Evolutionary conservation across 2,888 invertebrate genomes (phyloP).

Genomic region (Venustoraphidia nigricollis): DNA sequence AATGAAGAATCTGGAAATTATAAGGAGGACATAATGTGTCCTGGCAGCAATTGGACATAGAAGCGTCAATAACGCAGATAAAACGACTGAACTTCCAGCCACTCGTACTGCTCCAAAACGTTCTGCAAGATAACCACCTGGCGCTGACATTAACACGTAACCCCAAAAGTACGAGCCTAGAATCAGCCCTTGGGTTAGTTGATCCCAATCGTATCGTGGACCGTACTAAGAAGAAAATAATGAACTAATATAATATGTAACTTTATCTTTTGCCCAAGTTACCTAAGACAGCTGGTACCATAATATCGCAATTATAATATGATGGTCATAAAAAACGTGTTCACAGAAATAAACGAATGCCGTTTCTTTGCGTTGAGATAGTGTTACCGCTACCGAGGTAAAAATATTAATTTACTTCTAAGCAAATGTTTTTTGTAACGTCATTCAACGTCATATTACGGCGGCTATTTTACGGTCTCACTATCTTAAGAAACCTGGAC

Average conservation of each 20-base stretch:
- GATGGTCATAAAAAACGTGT: no score
- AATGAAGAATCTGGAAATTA: constrained; percentile 39
- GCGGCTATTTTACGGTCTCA: no score
- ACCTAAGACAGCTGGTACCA: no score
- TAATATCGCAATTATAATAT: no score
- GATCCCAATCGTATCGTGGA: constrained; percentile 37
- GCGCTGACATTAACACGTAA: constrained; percentile 46
- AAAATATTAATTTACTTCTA: no score
- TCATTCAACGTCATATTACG: no score
- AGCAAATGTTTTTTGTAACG: no score
- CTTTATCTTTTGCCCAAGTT: neutral
- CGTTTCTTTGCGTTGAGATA: no score
- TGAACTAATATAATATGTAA: no score
- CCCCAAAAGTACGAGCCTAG: constrained; percentile 57
- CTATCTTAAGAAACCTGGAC: no score
- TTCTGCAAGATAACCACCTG: constrained; percentile 51
- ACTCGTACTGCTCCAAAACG: constrained; percentile 42
- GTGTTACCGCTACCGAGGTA: no score
- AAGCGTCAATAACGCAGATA: constrained; percentile 38
- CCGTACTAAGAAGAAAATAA: constrained; percentile 26
- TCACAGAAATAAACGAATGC: no score
- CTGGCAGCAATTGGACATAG: constrained; percentile 43
- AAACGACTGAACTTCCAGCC: constrained; percentile 34
- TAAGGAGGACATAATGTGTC: constrained; percentile 36
- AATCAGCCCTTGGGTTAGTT: constrained; percentile 43